Evolutionary conservation across 2,797 vertebrate genomes (phyloP).

Genomic region (Falco biarmicus): DNA sequence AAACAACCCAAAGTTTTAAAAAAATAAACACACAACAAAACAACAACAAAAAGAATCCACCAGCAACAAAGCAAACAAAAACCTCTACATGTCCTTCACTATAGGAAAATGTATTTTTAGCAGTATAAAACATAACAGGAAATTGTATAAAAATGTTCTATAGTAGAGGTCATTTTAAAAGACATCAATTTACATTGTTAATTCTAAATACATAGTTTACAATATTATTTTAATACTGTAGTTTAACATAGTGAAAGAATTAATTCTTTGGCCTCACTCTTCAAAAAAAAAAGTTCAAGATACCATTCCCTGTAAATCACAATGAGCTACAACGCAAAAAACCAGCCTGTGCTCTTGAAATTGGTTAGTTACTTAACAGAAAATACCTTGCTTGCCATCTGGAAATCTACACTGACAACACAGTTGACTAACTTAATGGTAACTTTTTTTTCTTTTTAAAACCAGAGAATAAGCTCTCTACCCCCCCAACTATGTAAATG

Average conservation of each 20-base stretch:
- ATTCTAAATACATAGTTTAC: background rate
- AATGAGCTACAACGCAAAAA: background rate
- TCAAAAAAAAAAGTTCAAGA: background rate
- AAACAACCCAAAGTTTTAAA: background rate
- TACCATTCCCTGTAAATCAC: background rate
- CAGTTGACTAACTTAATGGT: background rate
- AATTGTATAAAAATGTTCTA: background rate
- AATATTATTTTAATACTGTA: background rate
- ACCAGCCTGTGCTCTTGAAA: background rate
- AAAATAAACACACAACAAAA: background rate
- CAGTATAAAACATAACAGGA: background rate
- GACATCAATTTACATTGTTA: background rate
- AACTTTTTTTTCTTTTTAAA: background rate
- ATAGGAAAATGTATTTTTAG: background rate
- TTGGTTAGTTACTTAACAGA: background rate
- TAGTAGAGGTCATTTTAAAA: background rate
- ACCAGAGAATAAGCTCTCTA: background rate
- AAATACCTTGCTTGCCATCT: background rate
- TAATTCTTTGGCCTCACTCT: background rate
- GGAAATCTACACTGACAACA: background rate
- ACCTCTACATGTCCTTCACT: background rate
- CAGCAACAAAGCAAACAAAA: background rate
- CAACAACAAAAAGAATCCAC: background rate
- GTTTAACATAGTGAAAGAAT: background rate
- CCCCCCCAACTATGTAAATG: background rate